Evolutionary conservation across 2,888 invertebrate genomes (phyloP), one percentile per base, ranked within the genome.

Genomic region (Linnaemya vulpina): DNA sequence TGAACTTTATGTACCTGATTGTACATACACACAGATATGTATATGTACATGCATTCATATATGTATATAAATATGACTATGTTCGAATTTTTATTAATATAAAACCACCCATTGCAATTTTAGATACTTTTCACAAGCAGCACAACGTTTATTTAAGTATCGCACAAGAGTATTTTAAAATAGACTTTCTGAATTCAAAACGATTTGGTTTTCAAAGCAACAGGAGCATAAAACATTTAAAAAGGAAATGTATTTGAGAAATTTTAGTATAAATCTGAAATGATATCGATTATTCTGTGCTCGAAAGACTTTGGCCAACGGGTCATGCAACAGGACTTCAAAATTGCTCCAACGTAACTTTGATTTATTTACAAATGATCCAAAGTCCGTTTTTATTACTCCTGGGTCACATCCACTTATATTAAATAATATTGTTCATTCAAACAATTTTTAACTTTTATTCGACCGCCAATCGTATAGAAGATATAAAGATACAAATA

Each of bases 101-200:
- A 13, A 13, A 63, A 75, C 53, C n/a, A 74, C 25, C 40, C 63
- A 58, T 22, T 10, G 49, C 60, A 60, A 55, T 9, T 53, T 70
- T 53, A 25, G 46, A 55, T 11, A 22, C 40, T 22, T 49, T 68
- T 70, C 20, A 55, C 53, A 22, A 17, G 20, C 8, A 17, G 3
- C 10, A 40, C 40, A 40, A 40, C 10, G 3, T 40, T 13, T 40
- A 40, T 40, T 40, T 40, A 11, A 40, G 13, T 40, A 40, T 3
- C 8, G 9, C 8, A 40, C 8, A 40, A 40, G 9, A 1, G 8
- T 40, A 40, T 40, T 10, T 40, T 40, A 40, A 40, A 40, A 46
- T 46, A n/a, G 15, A 46, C 5, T 46, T 46, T n/a, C 11, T 46
- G 3, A 46, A 4, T 15, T 46, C 46, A 15, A n/a, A 46, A n/a